Base-by-base conservation (phyloP, 1,140 invertebrate species). In the Cydia splendana region DNA sequence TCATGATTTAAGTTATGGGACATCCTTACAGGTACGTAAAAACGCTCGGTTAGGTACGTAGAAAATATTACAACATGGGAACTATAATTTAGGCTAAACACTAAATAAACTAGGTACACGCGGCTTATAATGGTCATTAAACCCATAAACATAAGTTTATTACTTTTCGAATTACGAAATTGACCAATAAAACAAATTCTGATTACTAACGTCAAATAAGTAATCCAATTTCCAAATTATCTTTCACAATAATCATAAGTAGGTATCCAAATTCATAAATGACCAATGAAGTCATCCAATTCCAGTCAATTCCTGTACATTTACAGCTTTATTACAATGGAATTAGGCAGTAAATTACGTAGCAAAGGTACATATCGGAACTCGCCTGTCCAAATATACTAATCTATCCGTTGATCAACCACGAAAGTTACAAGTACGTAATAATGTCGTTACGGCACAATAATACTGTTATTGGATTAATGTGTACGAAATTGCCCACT, bases 381-480 rank as follows among this genome's bases (percentile, higher is more conserved):
- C 51, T 53, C 51, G 51, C n/a, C 57, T 71, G 67, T 71, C 67
- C 67, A 71, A 71, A 71, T 45, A 71, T 71, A 71, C 67, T 71
- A 62, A 62, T 62, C 57, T 71, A 45, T 18, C 38, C 5, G 65
- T 71, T 30, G 67, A 71, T 71, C 67, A 15, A 71, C 67, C 34
- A 69, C 28, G 30, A 69, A 62, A 62, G 7, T 15, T 71, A 71
- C 5, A 18, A 71, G 67, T 71, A 71, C 6, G 34, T 45, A 71
- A 71, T 71, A 71, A 71, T 71, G 67, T 71, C 67, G 67, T 71
- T 71, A 71, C 34, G 7, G 67, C 6, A 71, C 30, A 71, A 71
- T 71, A 71, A 71, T 71, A 71, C 34, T 18, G 65, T 71, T 71
- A 71, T 71, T 71, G 67, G 67, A 71, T 71, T 71, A 71, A 71